These are phyloP conservation scores for Spheniscus humboldti DNA, from an alignment of 2,797 vertebrate genomes.

Conservation along the genomic window DNA sequence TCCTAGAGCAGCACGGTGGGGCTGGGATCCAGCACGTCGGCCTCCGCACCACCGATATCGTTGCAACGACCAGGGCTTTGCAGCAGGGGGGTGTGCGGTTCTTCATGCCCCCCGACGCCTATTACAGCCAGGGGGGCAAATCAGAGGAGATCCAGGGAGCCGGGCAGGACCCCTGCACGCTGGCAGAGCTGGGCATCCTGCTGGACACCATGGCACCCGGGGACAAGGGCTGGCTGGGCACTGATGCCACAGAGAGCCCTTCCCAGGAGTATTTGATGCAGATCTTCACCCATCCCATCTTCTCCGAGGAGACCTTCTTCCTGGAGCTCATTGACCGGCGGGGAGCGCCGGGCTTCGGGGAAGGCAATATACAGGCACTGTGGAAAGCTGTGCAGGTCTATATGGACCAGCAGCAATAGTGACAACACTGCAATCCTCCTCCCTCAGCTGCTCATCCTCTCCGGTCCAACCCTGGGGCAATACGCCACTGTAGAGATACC, in stretches of 20 bases:
- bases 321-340: conserved; percentile 91
- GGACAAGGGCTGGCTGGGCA: fast-evolving
- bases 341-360: conserved; percentile 88
- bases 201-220: conserved; percentile 77
- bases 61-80: conserved; percentile 74
- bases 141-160: conserved; percentile 79
- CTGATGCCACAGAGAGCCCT: not conserved
- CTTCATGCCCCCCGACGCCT: conserved; percentile 81
- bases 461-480: not conserved
- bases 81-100: conserved; percentile 76
- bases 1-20: conserved; percentile 82
- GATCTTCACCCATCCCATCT: conserved; percentile 91
- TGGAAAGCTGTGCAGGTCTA: conserved; percentile 89
- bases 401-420: conserved; percentile 71
- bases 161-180: conserved; percentile 76
- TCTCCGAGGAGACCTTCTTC: conserved; percentile 90
- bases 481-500: not conserved
- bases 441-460: not conserved
- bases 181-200: conserved; percentile 86
- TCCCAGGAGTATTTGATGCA: conserved; percentile 81
- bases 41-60: conserved; percentile 82
- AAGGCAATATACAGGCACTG: conserved; percentile 89
- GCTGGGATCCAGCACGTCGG: conserved; percentile 91
- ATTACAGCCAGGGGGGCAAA: conserved; percentile 86
- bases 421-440: not conserved